phyloP scores from a whole-genome alignment of 2,888 invertebrate species.

The Agriotes lineatus region DNA sequence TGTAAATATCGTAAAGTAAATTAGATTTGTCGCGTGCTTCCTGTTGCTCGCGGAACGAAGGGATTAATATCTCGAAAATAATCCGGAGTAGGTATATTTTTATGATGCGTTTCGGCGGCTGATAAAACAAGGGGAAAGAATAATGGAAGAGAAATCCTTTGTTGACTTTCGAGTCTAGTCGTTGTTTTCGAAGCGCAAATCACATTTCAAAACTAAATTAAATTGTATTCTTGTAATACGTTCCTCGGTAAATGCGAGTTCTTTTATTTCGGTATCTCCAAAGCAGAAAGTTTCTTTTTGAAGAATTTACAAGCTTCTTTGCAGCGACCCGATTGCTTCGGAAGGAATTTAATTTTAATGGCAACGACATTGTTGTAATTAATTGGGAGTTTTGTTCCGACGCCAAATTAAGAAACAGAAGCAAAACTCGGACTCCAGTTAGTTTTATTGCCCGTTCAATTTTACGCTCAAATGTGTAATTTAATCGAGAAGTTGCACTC shows the following conservation, averaged over 20 bases:
- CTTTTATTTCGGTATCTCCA: conserved; percentile 1
- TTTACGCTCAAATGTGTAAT: conserved; percentile 32
- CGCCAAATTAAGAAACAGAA: conserved; percentile 24
- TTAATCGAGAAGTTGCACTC: conserved; percentile 24
- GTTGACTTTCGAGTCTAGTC: conserved; percentile 3
- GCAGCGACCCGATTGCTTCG: neutral
- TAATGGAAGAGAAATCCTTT: conserved; percentile 6
- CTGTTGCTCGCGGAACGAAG: neutral
- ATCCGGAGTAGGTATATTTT: neutral
- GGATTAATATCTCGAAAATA: neutral
- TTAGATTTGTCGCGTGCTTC: neutral
- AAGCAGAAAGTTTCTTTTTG: conserved; percentile 8
- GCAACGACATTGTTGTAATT: conserved; percentile 29
- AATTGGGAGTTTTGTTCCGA: conserved; percentile 13
- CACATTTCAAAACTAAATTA: conserved; percentile 26
- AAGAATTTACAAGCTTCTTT: conserved; percentile 5
- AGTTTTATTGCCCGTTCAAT: conserved; percentile 30
- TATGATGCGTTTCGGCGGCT: neutral
- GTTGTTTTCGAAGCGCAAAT: conserved; percentile 15
- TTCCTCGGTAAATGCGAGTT: conserved; percentile 9
- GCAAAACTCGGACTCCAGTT: conserved; percentile 16
- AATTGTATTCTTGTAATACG: conserved; percentile 14
- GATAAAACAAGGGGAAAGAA: neutral
- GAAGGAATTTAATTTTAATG: conserved; percentile 26
- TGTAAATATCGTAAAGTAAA: neutral